Conservation (phyloP, 2,797 vertebrate species). For the Takifugu rubripes region DNA sequence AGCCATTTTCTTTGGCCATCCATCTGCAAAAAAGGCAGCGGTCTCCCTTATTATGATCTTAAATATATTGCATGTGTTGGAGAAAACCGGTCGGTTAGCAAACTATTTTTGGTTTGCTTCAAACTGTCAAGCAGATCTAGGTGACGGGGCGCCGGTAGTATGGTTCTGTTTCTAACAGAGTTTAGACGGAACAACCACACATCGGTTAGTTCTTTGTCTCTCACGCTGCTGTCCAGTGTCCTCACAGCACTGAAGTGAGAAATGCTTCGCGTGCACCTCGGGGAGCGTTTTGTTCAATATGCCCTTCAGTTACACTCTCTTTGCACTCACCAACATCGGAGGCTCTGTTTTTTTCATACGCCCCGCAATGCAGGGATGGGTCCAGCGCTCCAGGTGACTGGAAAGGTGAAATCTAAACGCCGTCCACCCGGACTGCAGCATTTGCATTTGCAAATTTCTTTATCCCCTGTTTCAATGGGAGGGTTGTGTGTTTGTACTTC, state of each 20-base stretch:
- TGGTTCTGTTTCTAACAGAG: background rate
- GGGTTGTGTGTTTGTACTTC: no score
- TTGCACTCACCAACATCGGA: slow-evolving; percentile 14
- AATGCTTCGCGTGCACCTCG: slow-evolving; percentile 50
- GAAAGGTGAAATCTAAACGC: no score
- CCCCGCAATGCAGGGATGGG: no score
- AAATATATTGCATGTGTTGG: slow-evolving; percentile 32
- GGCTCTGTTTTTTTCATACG: background rate
- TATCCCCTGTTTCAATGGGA: no score
- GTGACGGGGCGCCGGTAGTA: background rate
- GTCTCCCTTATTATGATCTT: slow-evolving; percentile 43
- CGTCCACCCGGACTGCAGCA: no score
- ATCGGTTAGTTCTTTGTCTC: no score
- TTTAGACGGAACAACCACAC: background rate
- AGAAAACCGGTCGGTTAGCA: slow-evolving; percentile 14
- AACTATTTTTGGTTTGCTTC: background rate
- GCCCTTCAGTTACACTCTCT: slow-evolving; percentile 46
- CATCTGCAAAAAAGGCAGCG: slow-evolving; percentile 21
- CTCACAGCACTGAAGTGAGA: slow-evolving; percentile 48
- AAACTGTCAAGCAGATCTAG: slow-evolving; percentile 3
- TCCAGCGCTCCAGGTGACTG: no score
- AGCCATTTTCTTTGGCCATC: slow-evolving; percentile 36
- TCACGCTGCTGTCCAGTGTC: slow-evolving; percentile 25
- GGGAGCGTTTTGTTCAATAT: slow-evolving; percentile 43
- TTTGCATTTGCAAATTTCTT: no score